Base-by-base conservation (phyloP, 2,797 vertebrate genomes). In the Amniataba percoides region DNA sequence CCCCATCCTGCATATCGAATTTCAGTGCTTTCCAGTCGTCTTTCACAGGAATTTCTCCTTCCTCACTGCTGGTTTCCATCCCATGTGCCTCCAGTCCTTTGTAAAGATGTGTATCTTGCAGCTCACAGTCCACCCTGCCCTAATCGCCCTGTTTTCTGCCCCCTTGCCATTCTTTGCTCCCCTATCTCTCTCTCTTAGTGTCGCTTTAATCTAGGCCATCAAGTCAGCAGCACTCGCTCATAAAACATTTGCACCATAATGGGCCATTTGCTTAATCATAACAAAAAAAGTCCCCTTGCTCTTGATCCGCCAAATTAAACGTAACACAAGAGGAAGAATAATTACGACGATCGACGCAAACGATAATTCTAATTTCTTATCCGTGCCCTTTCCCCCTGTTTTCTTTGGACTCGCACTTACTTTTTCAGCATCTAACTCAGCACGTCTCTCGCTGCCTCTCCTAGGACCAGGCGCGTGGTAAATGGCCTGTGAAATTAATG, bases 401-500 rank as follows among this genome's bases (percentile, higher is more conserved):
- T 72, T 75, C 66, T 79, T 31, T 82, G 66, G 64, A 81, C 78
- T 66, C 53, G 48, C 27, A 3, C 43, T 53, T 25, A 49, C 64
- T 89, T 84, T 61, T 74, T 66, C 77, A 40, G 48, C 55, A 27
- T 79, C 71, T 57, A 66, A 69, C 67, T 81, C 72, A n/a, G 56
- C 75, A 75, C 49, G 45, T 87, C 62, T 80, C 57, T 31, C 14
- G 70, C 78, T 77, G 48, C 56, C 46, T 81, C 74, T 81, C 61
- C 56, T n/a, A 53, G 55, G 77, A 75, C 75, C 34, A 25, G 58
- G 57, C 53, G 83, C 69, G 27, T 79, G 52, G 58, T 84, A 94
- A 94, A 93, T 95, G 92, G 87, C 62, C 84, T 92, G 91, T 95
- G 93, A 93, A 95, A 95, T 94, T 71, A 94, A 92, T 85, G 88